Evolutionary conservation across 2,797 vertebrate genomes (phyloP).

Genomic region (Dicrostonyx torquatus): DNA sequence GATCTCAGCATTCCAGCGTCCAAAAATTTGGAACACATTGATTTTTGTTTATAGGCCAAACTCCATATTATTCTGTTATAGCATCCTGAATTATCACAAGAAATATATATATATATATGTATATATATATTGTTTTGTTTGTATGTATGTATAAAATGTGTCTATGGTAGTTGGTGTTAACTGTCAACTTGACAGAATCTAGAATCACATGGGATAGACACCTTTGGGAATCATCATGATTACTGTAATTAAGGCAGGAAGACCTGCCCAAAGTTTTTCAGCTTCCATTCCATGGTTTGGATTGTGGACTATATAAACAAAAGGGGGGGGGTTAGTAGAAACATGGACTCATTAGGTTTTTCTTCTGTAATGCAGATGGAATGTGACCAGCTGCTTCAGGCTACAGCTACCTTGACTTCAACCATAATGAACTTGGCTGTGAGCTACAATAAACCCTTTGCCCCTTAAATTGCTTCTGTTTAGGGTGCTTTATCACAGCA

Average conservation of each 20-base stretch:
- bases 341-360: not conserved
- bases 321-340: not conserved
- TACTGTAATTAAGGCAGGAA: not conserved
- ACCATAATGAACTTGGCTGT: not conserved
- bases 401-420: not conserved
- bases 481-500: not conserved
- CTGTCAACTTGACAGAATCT: not conserved
- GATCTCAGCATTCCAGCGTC: not conserved
- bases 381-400: not conserved
- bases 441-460: not conserved
- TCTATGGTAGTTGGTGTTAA: not conserved
- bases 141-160: not conserved
- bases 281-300: not conserved
- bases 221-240: too few relatives aligned
- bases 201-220: not conserved
- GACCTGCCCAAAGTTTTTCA: too few relatives aligned
- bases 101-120: not conserved
- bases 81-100: not conserved
- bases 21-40: not conserved
- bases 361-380: not conserved
- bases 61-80: not conserved
- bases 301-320: not conserved
- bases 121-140: not conserved
- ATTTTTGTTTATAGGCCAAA: not conserved
- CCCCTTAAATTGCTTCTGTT: not conserved